Base-by-base conservation (phyloP, 2,113 vertebrate genomes). In the Orthochromis indermauri region DNA sequence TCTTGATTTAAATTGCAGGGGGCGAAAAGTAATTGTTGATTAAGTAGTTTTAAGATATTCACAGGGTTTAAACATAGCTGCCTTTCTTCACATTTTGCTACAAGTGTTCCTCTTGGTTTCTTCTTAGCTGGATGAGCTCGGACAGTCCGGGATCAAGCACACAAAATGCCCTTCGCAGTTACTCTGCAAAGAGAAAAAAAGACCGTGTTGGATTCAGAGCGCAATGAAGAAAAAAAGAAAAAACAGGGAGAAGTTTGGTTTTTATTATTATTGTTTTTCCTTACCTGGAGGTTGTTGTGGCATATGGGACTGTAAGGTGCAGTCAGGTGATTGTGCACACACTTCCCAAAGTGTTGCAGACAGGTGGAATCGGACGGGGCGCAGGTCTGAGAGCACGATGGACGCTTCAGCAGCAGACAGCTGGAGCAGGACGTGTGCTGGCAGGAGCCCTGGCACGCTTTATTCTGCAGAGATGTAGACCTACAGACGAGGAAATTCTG, bases 371-470 rank as follows among this genome's bases (percentile, higher is more conserved):
- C 92, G 1, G 94, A 92, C 10, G 87, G 21, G 45, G 16, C 7
- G 80, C 95, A 96, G 84, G 87, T 88, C 78, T 95, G 94, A 7
- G 92, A 51, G 91, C 96, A 97, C 1, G 85, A 26, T 0, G 95
- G 95, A 17, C 83, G 86, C 13, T 10, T 91, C 21, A 97, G 89
- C 35, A 95, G 81, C 84, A 96, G 49, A 51, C 96, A 96, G 93
- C 95, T 94, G 19, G 94, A 94, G 71, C 96, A 96, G 88, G 95
- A 94, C 26, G 95, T 96, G 94, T 96, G 96, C 79, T 95, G 96
- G 86, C 96, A 96, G 61, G 94, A 93, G 53, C 93, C 94, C 79
- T 95, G 95, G 66, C 95, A 96, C 0, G 76, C 55, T 5, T 54
- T 88, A 55, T 83, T 91, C 54, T 95, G 89, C 88, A 95, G 55